Evolutionary conservation across 2,797 vertebrate species (phyloP).

Genomic region (Pseudopleuronectes americanus): DNA sequence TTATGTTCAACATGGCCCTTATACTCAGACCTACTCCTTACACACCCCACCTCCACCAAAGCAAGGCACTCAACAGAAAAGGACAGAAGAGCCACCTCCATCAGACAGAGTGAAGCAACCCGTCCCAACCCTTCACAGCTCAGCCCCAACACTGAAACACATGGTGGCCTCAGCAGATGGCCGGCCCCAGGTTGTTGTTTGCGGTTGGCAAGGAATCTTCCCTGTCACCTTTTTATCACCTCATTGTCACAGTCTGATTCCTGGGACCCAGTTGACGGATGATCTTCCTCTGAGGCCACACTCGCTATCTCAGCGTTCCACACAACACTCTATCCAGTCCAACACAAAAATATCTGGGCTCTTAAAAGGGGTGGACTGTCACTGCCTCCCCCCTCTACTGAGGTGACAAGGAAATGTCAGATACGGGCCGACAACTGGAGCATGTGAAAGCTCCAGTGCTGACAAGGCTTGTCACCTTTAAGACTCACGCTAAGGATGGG

Average conservation of each 20-base stretch:
- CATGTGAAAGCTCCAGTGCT: constrained; percentile 43
- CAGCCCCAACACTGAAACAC: constrained; percentile 27
- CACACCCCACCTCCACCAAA: neutral
- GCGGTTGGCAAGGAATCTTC: constrained; percentile 54
- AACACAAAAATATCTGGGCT: constrained; percentile 28
- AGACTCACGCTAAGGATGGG: constrained; percentile 37
- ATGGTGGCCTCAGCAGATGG: constrained; percentile 60
- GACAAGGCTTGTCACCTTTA: constrained; percentile 57
- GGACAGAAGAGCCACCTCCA: constrained; percentile 36
- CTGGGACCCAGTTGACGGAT: constrained; percentile 51
- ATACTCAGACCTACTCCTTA: neutral
- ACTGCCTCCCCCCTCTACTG: constrained; percentile 30
- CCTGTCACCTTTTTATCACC: constrained; percentile 74
- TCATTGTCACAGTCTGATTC: constrained; percentile 69
- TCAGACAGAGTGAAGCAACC: constrained; percentile 25
- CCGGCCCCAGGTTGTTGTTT: constrained; percentile 48
- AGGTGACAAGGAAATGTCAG: constrained; percentile 65
- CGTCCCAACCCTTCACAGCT: constrained; percentile 43
- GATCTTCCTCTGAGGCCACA: constrained; percentile 51
- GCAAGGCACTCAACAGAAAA: constrained; percentile 24
- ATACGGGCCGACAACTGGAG: constrained; percentile 50
- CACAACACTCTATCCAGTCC: constrained; percentile 33
- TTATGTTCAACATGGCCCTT: too few species aligned
- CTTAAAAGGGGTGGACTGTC: constrained; percentile 44
- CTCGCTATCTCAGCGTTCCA: constrained; percentile 43